Evolutionary conservation across 2,888 invertebrate genomes (phyloP).

Genomic region (Prosapia bicincta): DNA sequence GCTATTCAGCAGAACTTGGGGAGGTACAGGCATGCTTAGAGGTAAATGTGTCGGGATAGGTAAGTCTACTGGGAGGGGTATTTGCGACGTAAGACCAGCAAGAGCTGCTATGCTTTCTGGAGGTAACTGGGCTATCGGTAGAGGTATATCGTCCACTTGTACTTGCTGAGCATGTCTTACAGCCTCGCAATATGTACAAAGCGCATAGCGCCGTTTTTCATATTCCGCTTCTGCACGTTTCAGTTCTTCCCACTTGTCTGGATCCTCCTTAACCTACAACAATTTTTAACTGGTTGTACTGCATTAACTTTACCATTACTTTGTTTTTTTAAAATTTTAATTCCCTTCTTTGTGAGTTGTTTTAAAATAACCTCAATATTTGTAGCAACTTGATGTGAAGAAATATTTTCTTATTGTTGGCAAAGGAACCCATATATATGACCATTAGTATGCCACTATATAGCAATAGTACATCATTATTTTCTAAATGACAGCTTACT

Average conservation of each 20-base stretch:
- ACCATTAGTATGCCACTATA: too few relatives aligned
- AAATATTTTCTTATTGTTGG: too few relatives aligned
- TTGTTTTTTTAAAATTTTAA: too few relatives aligned
- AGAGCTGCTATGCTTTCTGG: constrained; percentile 40
- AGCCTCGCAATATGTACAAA: constrained; percentile 91
- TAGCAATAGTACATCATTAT: too few relatives aligned
- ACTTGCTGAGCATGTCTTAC: constrained; percentile 95
- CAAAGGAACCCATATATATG: too few relatives aligned
- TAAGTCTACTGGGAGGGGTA: constrained; percentile 50
- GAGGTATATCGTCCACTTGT: constrained; percentile 85
- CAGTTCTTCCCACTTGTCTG: constrained; percentile 89
- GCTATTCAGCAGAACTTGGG: constrained; percentile 46
- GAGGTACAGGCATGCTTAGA: constrained; percentile 36
- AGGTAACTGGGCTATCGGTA: constrained; percentile 55
- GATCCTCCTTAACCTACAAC: constrained; percentile 88
- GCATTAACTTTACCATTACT: neutral
- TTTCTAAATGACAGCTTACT: too few relatives aligned
- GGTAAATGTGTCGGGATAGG: constrained; percentile 20
- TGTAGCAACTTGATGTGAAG: too few relatives aligned
- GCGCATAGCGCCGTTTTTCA: constrained; percentile 79
- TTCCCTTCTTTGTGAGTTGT: too few relatives aligned
- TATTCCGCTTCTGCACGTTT: constrained; percentile 89
- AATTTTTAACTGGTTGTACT: too few relatives aligned
- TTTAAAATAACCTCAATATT: too few relatives aligned
- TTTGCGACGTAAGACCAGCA: constrained; percentile 48